Evolutionary conservation across 2,113 vertebrate genomes (phyloP), one percentile per base, ranked within the genome.

Genomic region (Piaya cayana): DNA sequence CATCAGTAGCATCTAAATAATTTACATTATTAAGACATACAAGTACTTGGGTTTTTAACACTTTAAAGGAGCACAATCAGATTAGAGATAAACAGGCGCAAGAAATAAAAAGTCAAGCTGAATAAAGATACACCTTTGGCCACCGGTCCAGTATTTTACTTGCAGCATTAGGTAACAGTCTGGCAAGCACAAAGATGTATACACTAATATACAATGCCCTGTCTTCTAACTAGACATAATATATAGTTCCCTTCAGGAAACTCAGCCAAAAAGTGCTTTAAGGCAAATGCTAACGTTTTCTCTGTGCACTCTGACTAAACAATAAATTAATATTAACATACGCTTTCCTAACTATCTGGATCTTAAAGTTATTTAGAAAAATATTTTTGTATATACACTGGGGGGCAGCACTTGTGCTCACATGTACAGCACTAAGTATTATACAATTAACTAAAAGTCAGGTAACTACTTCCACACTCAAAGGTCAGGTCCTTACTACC

Each of bases 381-480:
- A 49, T 69, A 39, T 58, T 21, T 60, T 12, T 25, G 13, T 18
- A 50, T 8, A 67, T 8, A 50, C 2, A 16, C 8, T 23, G 6
- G 2, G 5, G 25, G 43, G 16, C 10, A 69, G 47, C 8, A 22
- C 43, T 56, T 69, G 47, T 39, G 20, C 45, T 76, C 26, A 36
- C 10, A 22, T 1, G 0, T 10, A 30, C 3, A 87, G 26, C 43
- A 42, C 11, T 32, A 12, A 6, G 9, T 55, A 9, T 47, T 42
- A 60, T 1, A 72, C 14, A 55, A 53, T 14, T 65, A 63, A 45
- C 30, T 43, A 30, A 76, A 88, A 82, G 76, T 50, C 52, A 52
- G 15, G 25, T 63, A 42, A 42, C 36, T 53, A 70, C 19, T 63
- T 82, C 37, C 15, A 49, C 5, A 8, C 47, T 71, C 62, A 68